A percentile compares a stretch with the other conserved stretches of the same genome.
These are phyloP conservation scores for Jordanella pulchra DNA, from an alignment of 2,797 vertebrate genomes.

Conservation along the genomic window DNA sequence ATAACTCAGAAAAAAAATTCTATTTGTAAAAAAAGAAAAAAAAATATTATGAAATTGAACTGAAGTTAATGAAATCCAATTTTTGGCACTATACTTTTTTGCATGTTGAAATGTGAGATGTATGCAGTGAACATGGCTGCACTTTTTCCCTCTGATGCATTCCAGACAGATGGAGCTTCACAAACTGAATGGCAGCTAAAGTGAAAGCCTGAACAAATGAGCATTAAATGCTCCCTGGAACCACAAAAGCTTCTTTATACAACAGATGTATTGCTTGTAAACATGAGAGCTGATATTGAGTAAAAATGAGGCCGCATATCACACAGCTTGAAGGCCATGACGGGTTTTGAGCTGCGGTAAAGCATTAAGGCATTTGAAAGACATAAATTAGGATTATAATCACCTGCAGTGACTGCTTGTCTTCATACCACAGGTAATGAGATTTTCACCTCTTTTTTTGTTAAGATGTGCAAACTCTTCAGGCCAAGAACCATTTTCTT, in stretches of 20 bases:
- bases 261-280: slow-evolving; percentile 67
- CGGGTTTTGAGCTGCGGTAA: slow-evolving; percentile 45
- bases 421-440: too few relatives aligned
- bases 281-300: slow-evolving; percentile 73
- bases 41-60: too few relatives aligned
- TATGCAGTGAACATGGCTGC: slow-evolving; percentile 24
- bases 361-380: slow-evolving; percentile 51
- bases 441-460: too few relatives aligned
- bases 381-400: slow-evolving; percentile 28
- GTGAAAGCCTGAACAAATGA: slow-evolving; percentile 62
- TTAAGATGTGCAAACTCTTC: too few relatives aligned
- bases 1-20: neutral
- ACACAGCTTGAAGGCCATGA: slow-evolving; percentile 48
- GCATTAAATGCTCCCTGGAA: slow-evolving; percentile 65
- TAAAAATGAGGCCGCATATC: slow-evolving; percentile 66
- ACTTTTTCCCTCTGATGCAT: slow-evolving; percentile 27
- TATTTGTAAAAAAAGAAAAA: neutral
- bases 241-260: slow-evolving; percentile 57
- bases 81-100: neutral
- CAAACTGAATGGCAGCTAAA: slow-evolving; percentile 53
- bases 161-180: slow-evolving; percentile 42
- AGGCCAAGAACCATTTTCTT: too few relatives aligned
- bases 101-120: slow-evolving; percentile 11
- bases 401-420: neutral
- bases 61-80: neutral